Conservation (phyloP, 2,797 vertebrate genomes). For the Gymnocypris eckloni region DNA sequence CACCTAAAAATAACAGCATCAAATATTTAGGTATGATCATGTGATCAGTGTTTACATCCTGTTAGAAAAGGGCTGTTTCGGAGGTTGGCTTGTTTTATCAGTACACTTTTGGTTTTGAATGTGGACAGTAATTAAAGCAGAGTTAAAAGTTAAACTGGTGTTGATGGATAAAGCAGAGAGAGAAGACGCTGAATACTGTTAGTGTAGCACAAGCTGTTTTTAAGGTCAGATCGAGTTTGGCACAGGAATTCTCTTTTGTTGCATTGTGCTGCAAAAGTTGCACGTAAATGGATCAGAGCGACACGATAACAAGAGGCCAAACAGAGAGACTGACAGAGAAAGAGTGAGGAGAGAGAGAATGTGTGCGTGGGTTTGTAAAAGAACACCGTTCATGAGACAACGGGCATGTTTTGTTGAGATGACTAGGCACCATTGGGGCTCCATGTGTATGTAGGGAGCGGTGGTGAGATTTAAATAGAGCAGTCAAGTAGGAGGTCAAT, state of each 20-base stretch:
- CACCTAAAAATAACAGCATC: conserved; percentile 5
- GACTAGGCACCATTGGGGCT: conserved; percentile 34
- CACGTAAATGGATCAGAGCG: background rate
- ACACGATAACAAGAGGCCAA: conserved; percentile 17
- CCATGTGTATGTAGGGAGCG: conserved; percentile 37
- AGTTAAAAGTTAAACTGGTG: background rate
- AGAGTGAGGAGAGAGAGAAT: background rate
- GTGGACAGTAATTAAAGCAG: background rate
- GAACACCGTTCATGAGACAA: conserved; percentile 42
- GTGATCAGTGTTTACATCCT: conserved; percentile 17
- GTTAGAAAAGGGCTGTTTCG: background rate
- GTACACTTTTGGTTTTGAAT: background rate
- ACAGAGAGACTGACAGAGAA: background rate
- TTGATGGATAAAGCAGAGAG: background rate
- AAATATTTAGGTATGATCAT: conserved; percentile 12
- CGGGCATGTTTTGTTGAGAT: conserved; percentile 46
- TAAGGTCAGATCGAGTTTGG: background rate
- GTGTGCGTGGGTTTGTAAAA: conserved; percentile 37
- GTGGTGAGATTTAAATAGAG: conserved; percentile 36
- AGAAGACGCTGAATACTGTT: conserved; percentile 16
- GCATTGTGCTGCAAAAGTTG: conserved; percentile 22
- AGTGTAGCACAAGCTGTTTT: background rate
- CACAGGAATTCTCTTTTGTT: conserved; percentile 18
- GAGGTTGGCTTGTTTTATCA: background rate
- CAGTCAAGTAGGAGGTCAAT: conserved; percentile 44